phyloP scores from a whole-genome alignment of 1,140 invertebrate genomes.

The Ylistrum balloti region DNA sequence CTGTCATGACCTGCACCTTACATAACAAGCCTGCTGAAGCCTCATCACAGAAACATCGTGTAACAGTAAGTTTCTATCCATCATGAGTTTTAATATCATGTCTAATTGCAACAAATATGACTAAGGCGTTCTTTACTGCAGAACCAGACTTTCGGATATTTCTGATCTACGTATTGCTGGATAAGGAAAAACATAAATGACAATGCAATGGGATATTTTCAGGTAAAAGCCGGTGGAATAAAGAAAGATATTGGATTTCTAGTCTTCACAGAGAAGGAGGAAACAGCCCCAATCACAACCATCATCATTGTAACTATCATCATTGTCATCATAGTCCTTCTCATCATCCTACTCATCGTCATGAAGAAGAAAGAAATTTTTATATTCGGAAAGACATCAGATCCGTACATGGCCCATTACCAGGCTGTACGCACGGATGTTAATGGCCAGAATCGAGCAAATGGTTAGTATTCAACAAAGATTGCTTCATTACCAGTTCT shows the following conservation, averaged over 20 bases:
- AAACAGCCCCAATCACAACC: neutral
- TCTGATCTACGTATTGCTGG: neutral
- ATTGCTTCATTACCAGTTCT: too few species aligned
- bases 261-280: neutral
- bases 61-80: neutral
- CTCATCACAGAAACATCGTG: neutral
- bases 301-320: constrained; percentile 67
- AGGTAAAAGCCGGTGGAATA: neutral
- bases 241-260: constrained; percentile 1
- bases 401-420: constrained; percentile 43
- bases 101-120: too few species aligned
- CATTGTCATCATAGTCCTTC: constrained; percentile 54
- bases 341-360: constrained; percentile 64
- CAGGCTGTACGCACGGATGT: constrained; percentile 41
- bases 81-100: too few species aligned
- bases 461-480: neutral
- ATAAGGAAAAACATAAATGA: neutral
- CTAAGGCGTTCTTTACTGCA: too few species aligned
- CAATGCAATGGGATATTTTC: neutral
- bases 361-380: constrained; percentile 69
- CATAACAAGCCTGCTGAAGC: constrained; percentile 59
- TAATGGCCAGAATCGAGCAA: constrained; percentile 58
- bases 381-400: constrained; percentile 66
- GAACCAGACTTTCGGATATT: too few species aligned
- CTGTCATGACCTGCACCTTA: constrained; percentile 67